Conservation (phyloP, 2,888 invertebrate genomes). For the Prosopocoilus inquinatus region DNA sequence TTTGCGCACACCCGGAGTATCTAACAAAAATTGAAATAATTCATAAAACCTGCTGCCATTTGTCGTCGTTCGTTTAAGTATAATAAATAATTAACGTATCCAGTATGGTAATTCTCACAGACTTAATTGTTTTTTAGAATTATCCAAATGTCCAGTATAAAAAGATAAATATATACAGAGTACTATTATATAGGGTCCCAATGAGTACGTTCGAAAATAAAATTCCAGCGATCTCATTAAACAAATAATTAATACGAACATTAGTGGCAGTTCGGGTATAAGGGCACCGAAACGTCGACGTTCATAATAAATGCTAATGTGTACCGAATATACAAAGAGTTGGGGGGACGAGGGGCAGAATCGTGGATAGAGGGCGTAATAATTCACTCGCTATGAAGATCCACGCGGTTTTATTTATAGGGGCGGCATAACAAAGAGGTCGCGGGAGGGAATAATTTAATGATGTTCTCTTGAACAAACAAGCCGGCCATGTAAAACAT, state of each 20-base stretch:
- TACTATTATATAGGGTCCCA: no score
- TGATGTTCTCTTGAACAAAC: slow-evolving; percentile 46
- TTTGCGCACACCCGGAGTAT: no score
- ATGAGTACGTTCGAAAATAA: no score
- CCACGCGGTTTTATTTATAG: slow-evolving; percentile 38
- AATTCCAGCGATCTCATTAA: neutral
- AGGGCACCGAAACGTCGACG: neutral
- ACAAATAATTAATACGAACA: slow-evolving; percentile 12
- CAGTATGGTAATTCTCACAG: no score
- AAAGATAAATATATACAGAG: no score
- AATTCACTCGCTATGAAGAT: slow-evolving; percentile 40
- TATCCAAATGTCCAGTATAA: no score
- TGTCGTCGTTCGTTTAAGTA: no score
- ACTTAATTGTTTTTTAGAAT: no score
- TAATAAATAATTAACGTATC: no score
- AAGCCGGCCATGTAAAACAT: slow-evolving; percentile 48
- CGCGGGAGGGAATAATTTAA: slow-evolving; percentile 50
- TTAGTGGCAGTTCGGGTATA: slow-evolving; percentile 1
- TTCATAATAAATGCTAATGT: slow-evolving; percentile 17
- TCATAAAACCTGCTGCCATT: no score
- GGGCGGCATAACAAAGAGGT: slow-evolving; percentile 40
- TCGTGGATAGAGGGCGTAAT: slow-evolving; percentile 34
- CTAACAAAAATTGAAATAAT: no score
- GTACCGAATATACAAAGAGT: slow-evolving; percentile 4
- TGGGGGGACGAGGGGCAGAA: slow-evolving; percentile 19